Percentiles rank a stretch among this genome's conserved stretches.
These are phyloP conservation scores for Oncorhynchus mykiss DNA, from an alignment of 2,113 vertebrate genomes.

Conservation along the genomic window DNA sequence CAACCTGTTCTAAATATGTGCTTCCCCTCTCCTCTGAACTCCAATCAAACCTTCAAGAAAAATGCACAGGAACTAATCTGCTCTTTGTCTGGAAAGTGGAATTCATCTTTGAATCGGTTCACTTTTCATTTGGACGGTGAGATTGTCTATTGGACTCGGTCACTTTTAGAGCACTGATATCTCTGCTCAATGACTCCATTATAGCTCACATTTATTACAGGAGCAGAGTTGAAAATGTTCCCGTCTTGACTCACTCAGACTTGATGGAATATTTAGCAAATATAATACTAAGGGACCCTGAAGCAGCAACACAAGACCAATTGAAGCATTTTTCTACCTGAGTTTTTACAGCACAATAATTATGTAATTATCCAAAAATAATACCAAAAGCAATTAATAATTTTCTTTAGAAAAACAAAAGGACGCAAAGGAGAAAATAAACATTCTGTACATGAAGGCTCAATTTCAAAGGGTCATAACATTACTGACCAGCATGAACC, in stretches of 20 bases:
- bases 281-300: neutral
- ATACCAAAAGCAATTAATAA: neutral
- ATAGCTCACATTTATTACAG: slow-evolving; percentile 1
- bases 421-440: neutral
- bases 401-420: neutral
- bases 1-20: slow-evolving; percentile 29
- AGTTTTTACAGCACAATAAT: neutral
- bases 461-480: neutral
- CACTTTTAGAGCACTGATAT: slow-evolving; percentile 39
- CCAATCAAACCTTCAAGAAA: neutral
- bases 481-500: neutral
- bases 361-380: neutral
- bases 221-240: slow-evolving; percentile 7
- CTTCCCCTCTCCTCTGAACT: slow-evolving; percentile 13
- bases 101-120: slow-evolving; percentile 35
- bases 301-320: neutral
- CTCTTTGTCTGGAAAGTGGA: slow-evolving; percentile 39
- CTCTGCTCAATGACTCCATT: slow-evolving; percentile 25
- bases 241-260: neutral
- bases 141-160: slow-evolving; percentile 46
- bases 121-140: slow-evolving; percentile 33
- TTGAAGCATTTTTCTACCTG: neutral
- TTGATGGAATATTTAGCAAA: neutral
- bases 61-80: slow-evolving; percentile 24
- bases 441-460: neutral